These are phyloP conservation scores for Cynaeus angustus DNA, from an alignment of 2,888 invertebrate species.

Conservation along the genomic window DNA sequence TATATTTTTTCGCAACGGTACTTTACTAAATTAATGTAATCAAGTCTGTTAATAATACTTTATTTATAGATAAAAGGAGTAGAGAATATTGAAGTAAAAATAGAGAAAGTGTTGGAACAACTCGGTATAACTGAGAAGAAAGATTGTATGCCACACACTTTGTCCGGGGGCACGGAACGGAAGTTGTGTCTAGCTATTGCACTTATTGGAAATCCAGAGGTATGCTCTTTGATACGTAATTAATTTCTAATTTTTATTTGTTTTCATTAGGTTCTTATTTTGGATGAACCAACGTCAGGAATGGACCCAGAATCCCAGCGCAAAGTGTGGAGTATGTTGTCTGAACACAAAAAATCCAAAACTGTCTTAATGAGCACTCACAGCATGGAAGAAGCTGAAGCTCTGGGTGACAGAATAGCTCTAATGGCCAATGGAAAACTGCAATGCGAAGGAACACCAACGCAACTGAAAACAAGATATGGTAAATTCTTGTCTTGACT, in stretches of 20 bases:
- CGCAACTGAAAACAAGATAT: slow-evolving; percentile 84
- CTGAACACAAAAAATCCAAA: slow-evolving; percentile 76
- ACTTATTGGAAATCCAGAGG: slow-evolving; percentile 84
- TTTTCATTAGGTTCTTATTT: slow-evolving; percentile 73
- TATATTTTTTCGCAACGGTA: slow-evolving; percentile 88
- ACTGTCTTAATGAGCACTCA: slow-evolving; percentile 93
- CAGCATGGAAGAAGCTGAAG: slow-evolving; percentile 97
- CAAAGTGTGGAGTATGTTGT: slow-evolving; percentile 90
- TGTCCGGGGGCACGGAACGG: slow-evolving; percentile 96
- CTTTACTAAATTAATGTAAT: no score
- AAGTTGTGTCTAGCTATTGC: slow-evolving; percentile 91
- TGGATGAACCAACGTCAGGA: slow-evolving; percentile 94
- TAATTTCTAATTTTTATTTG: no score
- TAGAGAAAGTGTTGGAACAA: slow-evolving; percentile 76
- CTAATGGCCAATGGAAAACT: slow-evolving; percentile 86
- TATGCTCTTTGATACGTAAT: slow-evolving; percentile 50
- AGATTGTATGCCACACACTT: slow-evolving; percentile 74
- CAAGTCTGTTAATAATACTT: neutral
- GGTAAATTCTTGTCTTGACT: slow-evolving; percentile 64
- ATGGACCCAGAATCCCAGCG: slow-evolving; percentile 92
- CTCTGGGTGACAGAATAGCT: slow-evolving; percentile 91
- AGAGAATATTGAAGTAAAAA: slow-evolving; percentile 65
- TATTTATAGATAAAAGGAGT: slow-evolving; percentile 14
- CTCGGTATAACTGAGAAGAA: slow-evolving; percentile 78
- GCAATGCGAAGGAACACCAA: slow-evolving; percentile 86